phyloP scores from a whole-genome alignment of 1,140 invertebrate genomes.

The Pseudomyrmex cubaensis region DNA sequence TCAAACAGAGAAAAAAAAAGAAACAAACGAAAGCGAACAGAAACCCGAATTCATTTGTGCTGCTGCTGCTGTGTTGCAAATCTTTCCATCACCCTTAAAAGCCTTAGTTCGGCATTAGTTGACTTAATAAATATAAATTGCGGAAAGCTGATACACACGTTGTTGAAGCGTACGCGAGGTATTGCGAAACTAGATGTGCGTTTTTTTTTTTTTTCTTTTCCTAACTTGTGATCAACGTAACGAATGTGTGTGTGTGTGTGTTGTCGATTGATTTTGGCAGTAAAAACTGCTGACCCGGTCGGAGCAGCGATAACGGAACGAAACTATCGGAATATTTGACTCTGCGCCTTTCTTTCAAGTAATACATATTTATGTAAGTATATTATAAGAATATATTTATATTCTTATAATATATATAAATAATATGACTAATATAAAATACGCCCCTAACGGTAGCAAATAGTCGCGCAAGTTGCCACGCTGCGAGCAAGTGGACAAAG shows the following conservation, averaged over 20 bases:
- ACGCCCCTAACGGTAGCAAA: conserved; percentile 26
- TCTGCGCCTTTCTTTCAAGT: not conserved
- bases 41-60: not conserved
- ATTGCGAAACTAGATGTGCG: conserved; percentile 23
- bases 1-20: not conserved
- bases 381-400: too few relatives aligned
- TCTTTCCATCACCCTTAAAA: conserved; percentile 48
- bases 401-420: not conserved
- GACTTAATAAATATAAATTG: conserved; percentile 26
- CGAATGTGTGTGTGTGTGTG: too few relatives aligned
- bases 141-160: conserved; percentile 29
- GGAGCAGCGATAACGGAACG: not conserved
- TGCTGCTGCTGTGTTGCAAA: not conserved
- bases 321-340: not conserved
- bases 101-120: conserved; percentile 49
- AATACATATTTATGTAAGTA: too few relatives aligned
- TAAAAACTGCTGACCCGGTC: too few relatives aligned
- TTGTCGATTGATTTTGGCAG: too few relatives aligned
- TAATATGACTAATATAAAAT: conserved; percentile 32
- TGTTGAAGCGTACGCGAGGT: conserved; percentile 19
- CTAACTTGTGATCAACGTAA: conserved; percentile 17
- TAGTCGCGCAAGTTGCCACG: not conserved
- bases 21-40: not conserved
- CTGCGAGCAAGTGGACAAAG: not conserved
- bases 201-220: conserved; percentile 15